phyloP scores from a whole-genome alignment of 1,140 invertebrate genomes.

The Drosophila malerkotliana region DNA sequence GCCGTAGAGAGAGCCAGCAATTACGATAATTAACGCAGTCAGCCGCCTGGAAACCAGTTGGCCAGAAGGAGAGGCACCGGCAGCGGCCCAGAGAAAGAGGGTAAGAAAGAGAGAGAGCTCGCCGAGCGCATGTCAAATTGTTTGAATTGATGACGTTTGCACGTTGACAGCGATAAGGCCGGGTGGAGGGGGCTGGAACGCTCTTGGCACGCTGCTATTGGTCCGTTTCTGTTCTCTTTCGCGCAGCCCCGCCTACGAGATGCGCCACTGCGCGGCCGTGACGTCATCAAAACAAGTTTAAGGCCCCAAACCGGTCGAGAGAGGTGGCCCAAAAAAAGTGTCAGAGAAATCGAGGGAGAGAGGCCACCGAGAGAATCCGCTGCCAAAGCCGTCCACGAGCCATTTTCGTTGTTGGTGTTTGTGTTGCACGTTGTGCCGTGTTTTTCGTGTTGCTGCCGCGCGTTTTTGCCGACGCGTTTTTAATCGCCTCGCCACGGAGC shows the following conservation, averaged over 20 bases:
- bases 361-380: constrained; percentile 17
- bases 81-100: constrained; percentile 9
- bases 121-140: constrained; percentile 77
- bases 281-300: constrained; percentile 71
- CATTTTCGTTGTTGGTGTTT: constrained; percentile 67
- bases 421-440: constrained; percentile 72
- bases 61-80: constrained; percentile 11
- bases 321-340: constrained; percentile 3
- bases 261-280: constrained; percentile 60
- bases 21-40: constrained; percentile 81
- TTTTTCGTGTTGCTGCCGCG: constrained; percentile 47
- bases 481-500: constrained; percentile 23
- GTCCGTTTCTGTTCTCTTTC: constrained; percentile 12
- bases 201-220: constrained; percentile 20
- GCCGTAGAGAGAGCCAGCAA: constrained; percentile 54
- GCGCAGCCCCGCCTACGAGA: constrained; percentile 57
- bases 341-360: constrained; percentile 9
- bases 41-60: constrained; percentile 58
- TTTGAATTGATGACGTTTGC: constrained; percentile 79
- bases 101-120: constrained; percentile 12
- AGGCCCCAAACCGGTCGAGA: constrained; percentile 52
- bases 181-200: constrained; percentile 5
- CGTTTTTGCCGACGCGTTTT: constrained; percentile 76
- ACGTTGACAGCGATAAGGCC: constrained; percentile 69
- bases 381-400: constrained; percentile 25